Conservation (phyloP, 2,888 invertebrate genomes). For the Onthophagus sagittarius region DNA sequence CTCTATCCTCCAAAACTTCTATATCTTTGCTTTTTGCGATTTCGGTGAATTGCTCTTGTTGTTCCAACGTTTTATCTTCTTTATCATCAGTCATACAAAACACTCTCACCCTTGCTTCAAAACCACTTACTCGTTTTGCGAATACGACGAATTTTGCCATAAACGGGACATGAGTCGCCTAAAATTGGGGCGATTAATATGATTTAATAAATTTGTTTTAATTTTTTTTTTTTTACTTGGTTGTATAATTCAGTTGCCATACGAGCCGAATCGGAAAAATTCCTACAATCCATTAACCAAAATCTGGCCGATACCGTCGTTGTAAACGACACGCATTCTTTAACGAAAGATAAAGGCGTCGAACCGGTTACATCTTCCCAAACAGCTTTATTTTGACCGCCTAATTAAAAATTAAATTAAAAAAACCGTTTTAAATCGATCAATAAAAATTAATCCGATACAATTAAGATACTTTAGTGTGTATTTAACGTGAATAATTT, state of each 20-base stretch:
- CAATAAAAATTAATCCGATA: background rate
- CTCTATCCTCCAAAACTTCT: conserved; percentile 84
- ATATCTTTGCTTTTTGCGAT: conserved; percentile 95
- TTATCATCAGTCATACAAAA: conserved; percentile 99
- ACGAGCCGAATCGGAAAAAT: conserved; percentile 89
- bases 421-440: background rate
- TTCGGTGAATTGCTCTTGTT: conserved; percentile 91
- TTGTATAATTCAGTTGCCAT: conserved; percentile 96
- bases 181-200: conserved; percentile 23
- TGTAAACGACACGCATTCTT: conserved; percentile 96
- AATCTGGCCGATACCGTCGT: conserved; percentile 98
- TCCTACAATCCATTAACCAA: conserved; percentile 98
- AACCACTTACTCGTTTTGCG: conserved; percentile 83
- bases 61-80: conserved; percentile 94
- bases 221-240: too few relatives aligned
- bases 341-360: conserved; percentile 92
- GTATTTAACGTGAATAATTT: background rate
- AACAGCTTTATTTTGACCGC: conserved; percentile 92
- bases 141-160: conserved; percentile 98
- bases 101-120: conserved; percentile 85
- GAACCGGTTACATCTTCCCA: conserved; percentile 99
- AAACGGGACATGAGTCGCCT: conserved; percentile 82
- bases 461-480: background rate
- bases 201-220: too few relatives aligned
- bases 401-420: conserved; percentile 43